Base-by-base conservation (phyloP, 53 echinoderm and acorn worm species). In the Temnopleurus reevesii region DNA sequence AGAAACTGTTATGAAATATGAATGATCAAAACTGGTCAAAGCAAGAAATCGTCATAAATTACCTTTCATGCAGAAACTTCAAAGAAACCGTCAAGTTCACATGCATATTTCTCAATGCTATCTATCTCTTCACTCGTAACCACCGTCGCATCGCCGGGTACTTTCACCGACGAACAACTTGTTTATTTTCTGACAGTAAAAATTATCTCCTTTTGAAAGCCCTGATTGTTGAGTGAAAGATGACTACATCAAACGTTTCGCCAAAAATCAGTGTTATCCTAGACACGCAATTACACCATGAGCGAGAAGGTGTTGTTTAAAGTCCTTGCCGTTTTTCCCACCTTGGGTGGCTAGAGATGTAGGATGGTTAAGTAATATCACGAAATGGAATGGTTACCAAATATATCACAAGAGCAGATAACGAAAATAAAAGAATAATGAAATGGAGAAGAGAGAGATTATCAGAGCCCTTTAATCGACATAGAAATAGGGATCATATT, bases 181-280 rank as follows among this genome's bases (percentile, higher is more conserved):
- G 71, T 71, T 38, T 71, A 71, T 71, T 71, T 41, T 71, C 8
- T 25, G 41, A 71, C 43, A 71, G 6, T 71, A 71, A 71, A 71
- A 71, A 71, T 41, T 71, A 71, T 71, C 9, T n/a, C 23, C 71
- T 36, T 19, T 71, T 41, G 71, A 71, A 38, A 9, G n/a, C 41
- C 43, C 71, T 41, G n/a, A 6, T 33, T 41, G 71, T 38, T 71
- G 71, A 71, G 71, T 71, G 71, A 71, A 36, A 38, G n/a, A 71
- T 71, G 38, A 10, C 38, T n/a, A 10, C 71, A 71, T 71, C 71
- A 71, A 71, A 71, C 71, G 38, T 19, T 41, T 71, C 71, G 38
- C 21, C 23, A 18, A 41, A 43, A 10, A 71, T 34, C 41, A 41
- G n/a, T 71, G 41, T 71, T 71, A 38, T 71, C 23, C 41, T 71